Evolutionary conservation across 2,797 vertebrate species (phyloP).

Genomic region (Chelon auratus): DNA sequence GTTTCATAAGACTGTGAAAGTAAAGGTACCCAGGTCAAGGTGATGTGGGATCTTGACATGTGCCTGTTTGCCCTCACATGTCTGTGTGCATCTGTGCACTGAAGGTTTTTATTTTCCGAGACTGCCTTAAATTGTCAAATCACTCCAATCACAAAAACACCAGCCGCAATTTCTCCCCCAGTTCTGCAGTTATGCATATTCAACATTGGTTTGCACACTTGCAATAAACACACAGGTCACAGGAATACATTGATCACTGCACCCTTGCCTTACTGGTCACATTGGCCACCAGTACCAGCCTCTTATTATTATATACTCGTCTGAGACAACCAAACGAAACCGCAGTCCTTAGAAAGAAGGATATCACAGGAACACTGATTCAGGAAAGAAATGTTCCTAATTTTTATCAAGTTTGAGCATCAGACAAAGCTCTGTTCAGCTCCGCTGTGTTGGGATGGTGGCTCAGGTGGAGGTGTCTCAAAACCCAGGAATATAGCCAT

Average conservation of each 20-base stretch:
- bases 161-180: neutral
- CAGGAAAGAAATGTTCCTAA: neutral
- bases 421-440: neutral
- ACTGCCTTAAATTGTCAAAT: neutral
- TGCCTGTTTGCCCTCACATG: conserved; percentile 31
- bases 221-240: neutral
- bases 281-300: neutral
- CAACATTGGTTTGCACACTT: neutral
- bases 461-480: conserved; percentile 7
- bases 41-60: conserved; percentile 53
- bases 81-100: neutral
- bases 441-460: neutral
- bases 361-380: neutral
- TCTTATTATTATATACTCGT: conserved; percentile 9
- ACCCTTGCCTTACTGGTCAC: no score
- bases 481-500: conserved; percentile 13
- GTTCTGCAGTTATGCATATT: neutral
- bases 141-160: conserved; percentile 5
- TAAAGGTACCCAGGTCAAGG: conserved; percentile 44
- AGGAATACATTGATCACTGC: neutral
- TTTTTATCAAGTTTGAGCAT: conserved; percentile 2
- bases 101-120: conserved; percentile 9
- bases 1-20: conserved; percentile 58
- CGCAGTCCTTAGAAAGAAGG: neutral
- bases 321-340: neutral